Conservation (phyloP, 2,888 invertebrate genomes). For the Iselma pallidipennis region DNA sequence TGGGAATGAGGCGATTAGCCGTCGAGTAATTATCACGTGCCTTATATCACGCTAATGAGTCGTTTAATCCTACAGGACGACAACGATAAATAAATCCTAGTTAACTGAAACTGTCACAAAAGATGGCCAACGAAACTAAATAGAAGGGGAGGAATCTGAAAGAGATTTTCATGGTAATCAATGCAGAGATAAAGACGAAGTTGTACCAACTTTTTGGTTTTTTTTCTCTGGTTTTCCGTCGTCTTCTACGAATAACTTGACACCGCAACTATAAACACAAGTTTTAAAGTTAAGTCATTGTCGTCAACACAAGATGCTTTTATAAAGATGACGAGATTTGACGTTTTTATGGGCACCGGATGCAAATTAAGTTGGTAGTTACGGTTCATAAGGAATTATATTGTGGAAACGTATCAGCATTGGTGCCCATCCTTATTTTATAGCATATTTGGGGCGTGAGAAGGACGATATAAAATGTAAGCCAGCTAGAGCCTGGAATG, state of each 20-base stretch:
- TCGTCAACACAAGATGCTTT: background rate
- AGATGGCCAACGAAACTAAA: background rate
- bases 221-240: no score
- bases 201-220: no score
- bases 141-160: no score
- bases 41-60: conserved; percentile 19
- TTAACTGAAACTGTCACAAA: background rate
- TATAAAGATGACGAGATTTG: background rate
- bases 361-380: background rate
- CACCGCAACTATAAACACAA: background rate
- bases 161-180: no score
- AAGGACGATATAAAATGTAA: conserved; percentile 16
- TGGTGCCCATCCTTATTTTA: conserved; percentile 14
- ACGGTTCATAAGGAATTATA: conserved; percentile 4
- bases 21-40: conserved; percentile 22
- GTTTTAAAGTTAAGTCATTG: background rate
- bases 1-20: conserved; percentile 18
- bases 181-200: no score
- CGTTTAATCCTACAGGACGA: conserved; percentile 3
- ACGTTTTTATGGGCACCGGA: background rate
- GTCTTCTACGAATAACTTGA: background rate
- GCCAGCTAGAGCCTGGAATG: no score
- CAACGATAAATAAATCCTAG: background rate
- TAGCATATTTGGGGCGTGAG: conserved; percentile 20
- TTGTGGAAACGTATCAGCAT: conserved; percentile 8